These are phyloP conservation scores for Diogma glabrata DNA, from an alignment of 2,888 invertebrate species.

Conservation along the genomic window DNA sequence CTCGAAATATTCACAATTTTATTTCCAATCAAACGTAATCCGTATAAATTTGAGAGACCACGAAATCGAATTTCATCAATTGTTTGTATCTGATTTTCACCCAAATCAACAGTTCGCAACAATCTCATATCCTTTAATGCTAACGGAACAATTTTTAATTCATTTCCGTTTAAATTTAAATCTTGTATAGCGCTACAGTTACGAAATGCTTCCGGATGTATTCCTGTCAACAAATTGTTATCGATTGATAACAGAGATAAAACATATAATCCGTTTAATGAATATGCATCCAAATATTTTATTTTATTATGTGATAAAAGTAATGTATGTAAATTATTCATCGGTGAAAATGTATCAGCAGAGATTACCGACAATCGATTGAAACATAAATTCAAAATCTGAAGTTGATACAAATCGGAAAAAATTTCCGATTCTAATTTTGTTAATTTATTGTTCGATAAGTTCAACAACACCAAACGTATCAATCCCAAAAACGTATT, in stretches of 20 bases:
- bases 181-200: slow-evolving; percentile 87
- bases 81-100: slow-evolving; percentile 76
- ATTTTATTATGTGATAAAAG: slow-evolving; percentile 78
- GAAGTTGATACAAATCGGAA: slow-evolving; percentile 72
- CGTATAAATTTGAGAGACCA: slow-evolving; percentile 75
- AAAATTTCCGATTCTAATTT: slow-evolving; percentile 75
- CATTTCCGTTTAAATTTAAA: slow-evolving; percentile 80
- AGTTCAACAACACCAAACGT: slow-evolving; percentile 72
- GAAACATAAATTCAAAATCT: slow-evolving; percentile 73
- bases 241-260: slow-evolving; percentile 74
- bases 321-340: slow-evolving; percentile 85
- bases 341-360: slow-evolving; percentile 77
- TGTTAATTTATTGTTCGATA: slow-evolving; percentile 73
- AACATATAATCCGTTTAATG: slow-evolving; percentile 78
- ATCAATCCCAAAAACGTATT: slow-evolving; percentile 80
- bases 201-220: slow-evolving; percentile 78
- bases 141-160: slow-evolving; percentile 64
- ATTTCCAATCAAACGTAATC: slow-evolving; percentile 80
- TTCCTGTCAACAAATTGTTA: slow-evolving; percentile 70
- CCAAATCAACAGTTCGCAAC: slow-evolving; percentile 77
- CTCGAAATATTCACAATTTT: slow-evolving; percentile 70
- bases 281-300: slow-evolving; percentile 71
- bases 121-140: slow-evolving; percentile 77
- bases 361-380: slow-evolving; percentile 74
- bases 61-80: slow-evolving; percentile 73